These are phyloP conservation scores for Arothron firmamentum DNA, from an alignment of 2,113 vertebrate species.

Conservation along the genomic window DNA sequence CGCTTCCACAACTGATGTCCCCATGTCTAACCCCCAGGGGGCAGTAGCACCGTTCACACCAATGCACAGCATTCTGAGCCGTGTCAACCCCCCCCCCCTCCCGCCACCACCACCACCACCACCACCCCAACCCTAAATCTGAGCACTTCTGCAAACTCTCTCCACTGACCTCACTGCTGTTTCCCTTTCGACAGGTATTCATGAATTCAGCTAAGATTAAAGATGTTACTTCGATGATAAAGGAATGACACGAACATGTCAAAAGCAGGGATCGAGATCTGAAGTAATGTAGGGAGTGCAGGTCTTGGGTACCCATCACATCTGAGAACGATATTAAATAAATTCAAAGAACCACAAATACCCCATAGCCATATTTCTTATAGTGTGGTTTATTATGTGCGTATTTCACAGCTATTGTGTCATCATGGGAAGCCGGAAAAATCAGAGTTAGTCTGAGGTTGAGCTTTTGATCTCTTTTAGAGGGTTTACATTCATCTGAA, in stretches of 20 bases:
- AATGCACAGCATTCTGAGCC: not conserved
- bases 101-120: too few relatives aligned
- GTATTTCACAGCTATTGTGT: constrained; percentile 56
- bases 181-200: constrained; percentile 44
- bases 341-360: constrained; percentile 50
- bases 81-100: too few relatives aligned
- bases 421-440: constrained; percentile 37
- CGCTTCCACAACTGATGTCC: constrained; percentile 33
- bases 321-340: constrained; percentile 41
- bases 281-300: constrained; percentile 12
- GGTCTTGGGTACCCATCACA: constrained; percentile 6
- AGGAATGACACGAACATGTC: constrained; percentile 18
- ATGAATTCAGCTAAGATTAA: constrained; percentile 27
- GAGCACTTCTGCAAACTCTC: constrained; percentile 25
- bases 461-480: constrained; percentile 31
- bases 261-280: constrained; percentile 28
- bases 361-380: constrained; percentile 35
- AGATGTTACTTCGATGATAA: constrained; percentile 51
- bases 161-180: constrained; percentile 23
- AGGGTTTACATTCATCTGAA: constrained; percentile 16
- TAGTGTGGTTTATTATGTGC: constrained; percentile 44
- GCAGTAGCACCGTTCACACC: constrained; percentile 61
- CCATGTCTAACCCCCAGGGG: constrained; percentile 58
- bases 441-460: constrained; percentile 34
- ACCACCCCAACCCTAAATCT: constrained; percentile 30